Evolutionary conservation across 2,797 vertebrate genomes (phyloP), one percentile per base, ranked within the genome.

Genomic region (Sardinella longiceps): DNA sequence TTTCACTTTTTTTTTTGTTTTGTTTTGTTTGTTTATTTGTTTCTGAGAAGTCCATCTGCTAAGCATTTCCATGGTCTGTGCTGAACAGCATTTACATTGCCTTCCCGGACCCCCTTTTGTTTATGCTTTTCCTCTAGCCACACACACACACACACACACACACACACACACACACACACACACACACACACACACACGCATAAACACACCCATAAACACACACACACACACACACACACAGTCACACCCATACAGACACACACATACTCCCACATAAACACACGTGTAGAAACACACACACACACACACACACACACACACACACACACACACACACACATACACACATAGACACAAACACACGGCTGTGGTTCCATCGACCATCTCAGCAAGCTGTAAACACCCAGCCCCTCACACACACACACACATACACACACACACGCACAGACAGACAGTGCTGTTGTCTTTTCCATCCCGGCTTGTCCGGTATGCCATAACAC

Each of bases 31-130:
- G 92, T 93, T 92, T 53, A 23, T 39, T 90, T 92, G 92, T 93
- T 93, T 94, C 93, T 92, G 91, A 91, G 88, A 91, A 93, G 92
- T 93, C 93, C 93, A 94, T 94, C 93, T 95, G 93, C 91, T 91
- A 93, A 87, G 90, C 90, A 92, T 95, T 94, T 91, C 92, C 90
- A 92, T 90, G 85, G 85, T 53, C 30, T 28, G 37, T 85, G 89
- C 92, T 90, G 90, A 88, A 91, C 90, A 90, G 90, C 89, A 88
- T 15, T 14, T 25, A 15, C 28, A 1, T 3, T 37, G 74, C 25
- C 70, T 10, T 77, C 70, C 70, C 10, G 14, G 28, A 53, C 33
- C 66, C 66, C 30, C 66, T 18, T 48, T 30, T 91, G 87, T 92
- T 92, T 91, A 91, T 89, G 90, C 87, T 92, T 89, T 82, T 89